phyloP scores from a whole-genome alignment of 2,888 invertebrate species.

The Caenorhabditis uteleia region DNA sequence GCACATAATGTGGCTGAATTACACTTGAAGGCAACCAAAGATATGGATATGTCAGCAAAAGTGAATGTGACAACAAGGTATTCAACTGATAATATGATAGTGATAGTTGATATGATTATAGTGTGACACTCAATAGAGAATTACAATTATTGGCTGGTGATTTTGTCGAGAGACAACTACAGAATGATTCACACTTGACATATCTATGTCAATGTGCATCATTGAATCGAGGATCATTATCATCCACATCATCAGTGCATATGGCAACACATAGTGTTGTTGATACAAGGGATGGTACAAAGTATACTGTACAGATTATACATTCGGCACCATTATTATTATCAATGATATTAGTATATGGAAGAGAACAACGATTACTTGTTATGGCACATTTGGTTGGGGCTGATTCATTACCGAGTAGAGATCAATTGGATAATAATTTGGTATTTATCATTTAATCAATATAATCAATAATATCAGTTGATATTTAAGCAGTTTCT shows the following conservation, averaged over 20 bases:
- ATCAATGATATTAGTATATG: constrained; percentile 72
- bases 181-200: constrained; percentile 61
- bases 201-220: constrained; percentile 66
- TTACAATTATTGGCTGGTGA: constrained; percentile 67
- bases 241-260: constrained; percentile 55
- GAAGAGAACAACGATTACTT: constrained; percentile 66
- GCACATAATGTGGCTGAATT: constrained; percentile 67
- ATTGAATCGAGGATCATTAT: constrained; percentile 59
- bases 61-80: constrained; percentile 67
- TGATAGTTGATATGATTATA: constrained; percentile 14
- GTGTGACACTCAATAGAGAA: constrained; percentile 68
- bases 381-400: constrained; percentile 73
- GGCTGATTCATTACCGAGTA: constrained; percentile 71
- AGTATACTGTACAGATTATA: constrained; percentile 72
- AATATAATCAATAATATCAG: neutral
- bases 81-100: neutral
- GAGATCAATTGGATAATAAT: constrained; percentile 68
- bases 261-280: constrained; percentile 69
- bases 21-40: constrained; percentile 62
- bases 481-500: constrained; percentile 63
- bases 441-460: constrained; percentile 61
- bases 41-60: constrained; percentile 53
- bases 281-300: constrained; percentile 69
- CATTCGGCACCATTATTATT: constrained; percentile 72
- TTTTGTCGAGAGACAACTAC: constrained; percentile 52